These are phyloP conservation scores for Caenorhabditis becei DNA, from an alignment of 2,888 invertebrate genomes.

Conservation along the genomic window DNA sequence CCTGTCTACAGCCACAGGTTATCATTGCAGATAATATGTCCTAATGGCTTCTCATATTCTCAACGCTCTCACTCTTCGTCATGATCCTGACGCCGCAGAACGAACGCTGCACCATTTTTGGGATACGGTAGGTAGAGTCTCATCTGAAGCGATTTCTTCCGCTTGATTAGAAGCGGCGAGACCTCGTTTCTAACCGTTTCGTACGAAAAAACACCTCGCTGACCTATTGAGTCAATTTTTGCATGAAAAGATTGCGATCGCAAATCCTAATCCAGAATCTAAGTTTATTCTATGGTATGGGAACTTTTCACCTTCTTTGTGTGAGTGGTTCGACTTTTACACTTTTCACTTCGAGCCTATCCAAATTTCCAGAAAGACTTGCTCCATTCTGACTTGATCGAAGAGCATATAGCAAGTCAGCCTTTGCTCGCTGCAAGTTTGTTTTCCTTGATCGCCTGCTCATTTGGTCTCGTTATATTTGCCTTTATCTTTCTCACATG, in stretches of 20 bases:
- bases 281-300: neutral
- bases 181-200: neutral
- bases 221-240: constrained; percentile 14
- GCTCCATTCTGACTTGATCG: constrained; percentile 55
- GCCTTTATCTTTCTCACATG: constrained; percentile 62
- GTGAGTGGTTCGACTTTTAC: no score
- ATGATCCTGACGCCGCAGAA: constrained; percentile 60
- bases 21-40: constrained; percentile 21
- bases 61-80: constrained; percentile 56
- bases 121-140: constrained; percentile 45
- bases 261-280: neutral
- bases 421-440: constrained; percentile 62
- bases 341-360: neutral
- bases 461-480: constrained; percentile 49
- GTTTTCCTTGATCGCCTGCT: constrained; percentile 54
- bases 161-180: neutral
- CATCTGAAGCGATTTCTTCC: neutral
- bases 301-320: neutral
- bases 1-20: no score
- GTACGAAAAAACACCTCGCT: constrained; percentile 1
- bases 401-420: constrained; percentile 65
- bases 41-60: constrained; percentile 54
- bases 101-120: constrained; percentile 47
- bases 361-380: constrained; percentile 55
- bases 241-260: neutral